Percentiles rank a stretch among this genome's conserved stretches.
These are phyloP conservation scores for Didymodactylos carnosus DNA, from an alignment of 2,888 invertebrate genomes.

Conservation along the genomic window DNA sequence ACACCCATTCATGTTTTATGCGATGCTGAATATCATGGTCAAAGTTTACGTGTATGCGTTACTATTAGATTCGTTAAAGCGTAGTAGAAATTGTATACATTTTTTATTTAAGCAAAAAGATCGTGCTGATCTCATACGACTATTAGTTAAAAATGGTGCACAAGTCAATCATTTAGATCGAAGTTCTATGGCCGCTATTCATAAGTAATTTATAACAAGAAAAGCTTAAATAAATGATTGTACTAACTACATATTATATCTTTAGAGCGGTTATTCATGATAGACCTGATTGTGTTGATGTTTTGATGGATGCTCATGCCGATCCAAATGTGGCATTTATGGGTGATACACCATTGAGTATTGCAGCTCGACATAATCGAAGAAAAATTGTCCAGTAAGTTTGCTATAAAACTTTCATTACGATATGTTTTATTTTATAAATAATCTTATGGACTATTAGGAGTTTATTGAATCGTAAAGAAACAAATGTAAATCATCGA, in stretches of 20 bases:
- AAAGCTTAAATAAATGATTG: neutral
- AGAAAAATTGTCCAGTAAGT: conserved; percentile 2
- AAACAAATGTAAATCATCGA: conserved; percentile 14
- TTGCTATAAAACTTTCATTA: neutral
- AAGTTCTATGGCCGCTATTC: conserved; percentile 13
- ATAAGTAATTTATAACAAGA: neutral
- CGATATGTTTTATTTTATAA: neutral
- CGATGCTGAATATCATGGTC: conserved; percentile 15
- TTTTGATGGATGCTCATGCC: conserved; percentile 13
- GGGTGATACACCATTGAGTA: conserved; percentile 14
- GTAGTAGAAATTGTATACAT: neutral
- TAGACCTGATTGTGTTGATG: conserved; percentile 14
- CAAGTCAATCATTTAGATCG: conserved; percentile 14
- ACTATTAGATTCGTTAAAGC: neutral
- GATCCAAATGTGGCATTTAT: conserved; percentile 14
- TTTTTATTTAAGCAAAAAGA: conserved; percentile 12
- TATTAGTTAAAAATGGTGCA: conserved; percentile 9
- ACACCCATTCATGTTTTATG: conserved; percentile 14
- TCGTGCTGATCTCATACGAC: conserved; percentile 6
- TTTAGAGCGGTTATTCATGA: conserved; percentile 15
- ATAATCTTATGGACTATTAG: neutral
- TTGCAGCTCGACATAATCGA: conserved; percentile 14
- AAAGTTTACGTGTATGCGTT: conserved; percentile 11
- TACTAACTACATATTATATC: neutral
- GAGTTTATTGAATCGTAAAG: conserved; percentile 8